Base-by-base conservation (phyloP, 2,113 vertebrate species). In the Rhynchomys soricoides region DNA sequence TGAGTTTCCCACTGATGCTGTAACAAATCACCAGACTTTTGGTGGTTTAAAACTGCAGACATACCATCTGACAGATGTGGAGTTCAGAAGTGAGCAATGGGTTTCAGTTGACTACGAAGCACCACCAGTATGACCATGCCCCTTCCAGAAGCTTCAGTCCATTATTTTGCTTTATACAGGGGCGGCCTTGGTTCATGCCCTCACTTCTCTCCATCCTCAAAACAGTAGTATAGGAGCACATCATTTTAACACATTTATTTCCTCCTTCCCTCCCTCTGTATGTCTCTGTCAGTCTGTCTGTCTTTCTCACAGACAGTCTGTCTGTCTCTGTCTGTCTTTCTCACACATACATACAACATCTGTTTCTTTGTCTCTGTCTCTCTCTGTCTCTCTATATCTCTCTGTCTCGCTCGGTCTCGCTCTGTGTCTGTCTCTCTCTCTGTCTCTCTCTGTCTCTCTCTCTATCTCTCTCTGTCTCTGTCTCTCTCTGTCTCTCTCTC, bases 171-270 rank as follows among this genome's bases (percentile, higher is more conserved):
- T 66, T 50, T 89, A 26, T 73, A 26, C 17, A 13, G 48, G 50
- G 8, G 19, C 11, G 0, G 1, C 13, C 7, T 92, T 75, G 21
- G 22, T 40, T 94, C 37, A 0, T 1, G 1, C 13, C 24, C 37
- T 19, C 45, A 21, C 82, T 7, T 86, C 82, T 66, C 59, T 50
- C 37, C 26, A 12, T 55, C 64, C 88, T 68, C 77, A 92, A 52
- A 75, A n/a, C 26, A 93, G 19, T 3, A 16, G 24, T 0, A 40
- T 16, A 29, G 17, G 7, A 26, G 15, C 0, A 29, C 31, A 24
- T 13, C 9, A 74, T 37, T 43, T 29, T 74, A n/a, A 92, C 3
- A 21, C 78, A 40, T 37, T 11, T 37, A 82, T 50, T 37, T 11
- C 55, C 2, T 55, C 15, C 31, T 52, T n/a, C 48, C n/a, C 11